Evolutionary conservation across 92 coral and sea anemone species (phyloP).

Genomic region (Zoanthus sociatus): DNA sequence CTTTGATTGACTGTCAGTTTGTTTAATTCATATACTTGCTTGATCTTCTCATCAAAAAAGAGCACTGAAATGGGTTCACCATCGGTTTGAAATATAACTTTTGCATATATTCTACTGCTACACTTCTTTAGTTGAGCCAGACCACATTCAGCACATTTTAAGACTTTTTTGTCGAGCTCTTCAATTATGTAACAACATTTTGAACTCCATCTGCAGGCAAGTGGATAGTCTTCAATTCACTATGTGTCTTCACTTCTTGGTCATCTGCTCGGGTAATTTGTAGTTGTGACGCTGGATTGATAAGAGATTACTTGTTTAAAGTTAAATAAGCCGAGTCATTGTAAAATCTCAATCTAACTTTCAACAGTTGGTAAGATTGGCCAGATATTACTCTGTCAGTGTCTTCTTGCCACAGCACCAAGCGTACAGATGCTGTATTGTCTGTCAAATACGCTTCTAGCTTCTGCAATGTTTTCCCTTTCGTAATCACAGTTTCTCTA

Average conservation of each 20-base stretch:
- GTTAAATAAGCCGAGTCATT: constrained; percentile 50
- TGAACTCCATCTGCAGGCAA: constrained; percentile 34
- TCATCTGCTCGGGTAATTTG: constrained; percentile 32
- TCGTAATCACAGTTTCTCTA: constrained; percentile 31
- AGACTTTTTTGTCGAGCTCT: constrained; percentile 5
- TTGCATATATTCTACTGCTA: constrained; percentile 3
- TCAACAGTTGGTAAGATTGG: constrained; percentile 45
- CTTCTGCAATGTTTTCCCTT: too few relatives aligned
- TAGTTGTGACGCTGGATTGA: constrained; percentile 35
- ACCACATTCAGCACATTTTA: constrained; percentile 3
- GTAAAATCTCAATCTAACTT: constrained; percentile 48
- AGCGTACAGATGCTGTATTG: neutral
- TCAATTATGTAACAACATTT: constrained; percentile 15
- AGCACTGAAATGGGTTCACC: neutral
- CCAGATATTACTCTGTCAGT: constrained; percentile 36
- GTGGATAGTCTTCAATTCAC: constrained; percentile 22
- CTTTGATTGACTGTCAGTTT: neutral
- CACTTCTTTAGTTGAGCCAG: constrained; percentile 35
- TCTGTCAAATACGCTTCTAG: too few relatives aligned
- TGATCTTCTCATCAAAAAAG: neutral
- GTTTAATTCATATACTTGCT: constrained; percentile 1
- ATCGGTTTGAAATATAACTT: constrained; percentile 5
- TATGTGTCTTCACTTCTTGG: constrained; percentile 20
- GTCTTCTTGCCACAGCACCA: constrained; percentile 46
- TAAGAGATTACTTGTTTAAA: constrained; percentile 46